phyloP scores from a whole-genome alignment of 1,140 invertebrate genomes.

The Brachionus manjavacas region DNA sequence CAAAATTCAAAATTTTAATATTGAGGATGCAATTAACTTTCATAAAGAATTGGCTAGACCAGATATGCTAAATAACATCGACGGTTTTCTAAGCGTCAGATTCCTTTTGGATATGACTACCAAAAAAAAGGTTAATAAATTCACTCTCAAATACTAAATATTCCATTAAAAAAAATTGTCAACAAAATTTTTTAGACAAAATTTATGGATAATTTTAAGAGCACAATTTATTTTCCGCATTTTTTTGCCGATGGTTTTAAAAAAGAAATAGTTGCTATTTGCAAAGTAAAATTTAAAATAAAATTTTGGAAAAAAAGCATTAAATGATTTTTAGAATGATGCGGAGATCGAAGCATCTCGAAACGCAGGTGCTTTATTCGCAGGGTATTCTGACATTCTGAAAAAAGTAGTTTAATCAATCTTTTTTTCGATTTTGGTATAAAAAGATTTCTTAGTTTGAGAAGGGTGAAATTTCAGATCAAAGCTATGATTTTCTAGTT shows the following conservation, averaged over 20 bases:
- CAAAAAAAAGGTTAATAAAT: slow-evolving; percentile 15
- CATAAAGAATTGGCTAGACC: slow-evolving; percentile 36
- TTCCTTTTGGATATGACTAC: slow-evolving; percentile 29
- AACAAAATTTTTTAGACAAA: not conserved
- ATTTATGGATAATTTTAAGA: slow-evolving; percentile 30
- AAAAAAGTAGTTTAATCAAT: slow-evolving; percentile 4
- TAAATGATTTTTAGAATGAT: not conserved
- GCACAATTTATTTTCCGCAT: slow-evolving; percentile 8
- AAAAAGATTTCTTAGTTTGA: slow-evolving; percentile 1
- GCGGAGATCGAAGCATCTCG: slow-evolving; percentile 9
- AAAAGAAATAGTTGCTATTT: slow-evolving; percentile 33
- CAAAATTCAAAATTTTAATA: not conserved
- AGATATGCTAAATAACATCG: slow-evolving; percentile 12
- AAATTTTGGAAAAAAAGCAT: not conserved
- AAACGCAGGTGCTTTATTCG: not conserved
- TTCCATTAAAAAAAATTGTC: not conserved
- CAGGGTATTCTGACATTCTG: slow-evolving; percentile 16
- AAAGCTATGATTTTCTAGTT: slow-evolving; percentile 33
- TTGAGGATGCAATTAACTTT: slow-evolving; percentile 24
- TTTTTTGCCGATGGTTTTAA: slow-evolving; percentile 33
- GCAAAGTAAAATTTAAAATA: slow-evolving; percentile 13
- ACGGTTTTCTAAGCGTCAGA: not conserved
- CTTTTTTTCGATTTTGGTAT: not conserved
- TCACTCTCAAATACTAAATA: too few relatives aligned
- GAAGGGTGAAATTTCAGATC: slow-evolving; percentile 32